Evolutionary conservation across 37 sponge, comb jelly and placozoan genomes (phyloP).

Genomic region (Halisarca cf. caerulea): DNA sequence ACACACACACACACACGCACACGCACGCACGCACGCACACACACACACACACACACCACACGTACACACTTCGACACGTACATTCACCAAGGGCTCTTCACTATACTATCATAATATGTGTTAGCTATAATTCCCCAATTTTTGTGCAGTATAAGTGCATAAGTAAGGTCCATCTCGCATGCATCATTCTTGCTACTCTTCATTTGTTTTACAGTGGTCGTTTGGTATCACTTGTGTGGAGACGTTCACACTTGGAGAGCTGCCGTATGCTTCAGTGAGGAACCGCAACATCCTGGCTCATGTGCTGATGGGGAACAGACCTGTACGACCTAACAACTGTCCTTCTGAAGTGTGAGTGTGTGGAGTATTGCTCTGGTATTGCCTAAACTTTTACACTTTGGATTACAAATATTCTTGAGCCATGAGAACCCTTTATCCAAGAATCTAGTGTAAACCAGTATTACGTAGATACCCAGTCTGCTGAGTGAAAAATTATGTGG

Average conservation of each 20-base stretch:
- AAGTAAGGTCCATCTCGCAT: too few relatives aligned
- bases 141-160: too few relatives aligned
- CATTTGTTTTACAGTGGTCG: constrained; percentile 53
- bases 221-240: constrained; percentile 75
- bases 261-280: constrained; percentile 65
- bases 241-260: constrained; percentile 47
- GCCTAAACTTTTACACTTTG: too few relatives aligned
- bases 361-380: too few relatives aligned
- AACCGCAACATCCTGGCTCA: constrained; percentile 57
- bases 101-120: constrained; percentile 30
- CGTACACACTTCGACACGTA: not conserved
- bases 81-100: not conserved
- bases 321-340: constrained; percentile 46
- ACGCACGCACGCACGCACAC: too few relatives aligned
- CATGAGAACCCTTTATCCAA: too few relatives aligned
- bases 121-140: too few relatives aligned
- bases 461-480: not conserved
- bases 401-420: too few relatives aligned
- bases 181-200: too few relatives aligned
- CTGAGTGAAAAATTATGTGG: too few relatives aligned
- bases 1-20: constrained; percentile 26
- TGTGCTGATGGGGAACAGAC: constrained; percentile 58
- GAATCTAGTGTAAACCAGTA: not conserved
- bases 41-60: too few relatives aligned
- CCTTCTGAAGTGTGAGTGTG: constrained; percentile 59